Base-by-base conservation (phyloP, 2,888 invertebrate species). In the Pseudanteris insignis region DNA sequence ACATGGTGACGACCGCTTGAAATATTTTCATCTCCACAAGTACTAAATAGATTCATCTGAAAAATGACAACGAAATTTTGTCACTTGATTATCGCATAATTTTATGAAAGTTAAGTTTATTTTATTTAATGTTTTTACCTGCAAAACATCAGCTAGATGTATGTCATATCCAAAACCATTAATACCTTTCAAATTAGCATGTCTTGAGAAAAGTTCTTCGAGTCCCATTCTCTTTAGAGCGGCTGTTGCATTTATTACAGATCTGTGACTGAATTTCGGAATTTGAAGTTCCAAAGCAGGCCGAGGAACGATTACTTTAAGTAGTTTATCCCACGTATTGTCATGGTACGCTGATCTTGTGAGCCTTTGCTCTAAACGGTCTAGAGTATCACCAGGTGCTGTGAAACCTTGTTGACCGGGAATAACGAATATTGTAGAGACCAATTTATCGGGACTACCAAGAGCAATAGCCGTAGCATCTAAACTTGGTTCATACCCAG, bases 371-470 rank as follows among this genome's bases (percentile, higher is more conserved):
- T 92, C 92, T 0, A 93, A 81, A 8, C 87, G 84, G 46, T 89
- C 87, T 53, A 92, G 81, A 51, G 90, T 91, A 70, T 92, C 92
- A 0, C 90, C 89, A 0, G 90, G 89, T 1, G 90, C 89, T 0
- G 88, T 84, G 44, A 89, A 87, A 14, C 92, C 91, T 80, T 92
- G 91, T 74, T 92, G 91, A 0, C 93, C 93, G 0, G 94, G 93
- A 83, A 94, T 88, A 0, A 93, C 84, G 66, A 92, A 88, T 29
- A 94, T 85, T 0, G 90, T 89, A 70, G 91, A 92, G 0, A 92
- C 84, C 0, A 88, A 83, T 40, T 89, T 87, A 61, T 88, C 86
- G 15, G 85, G 84, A 18, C 85, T 85, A 6, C 92, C 91, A 40
- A 94, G 81, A 5, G 92, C 88, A 2, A 91, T 89, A 1, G 89